Evolutionary conservation across 1,140 invertebrate species (phyloP).

Genomic region (Macrotrachela quadricornifera): DNA sequence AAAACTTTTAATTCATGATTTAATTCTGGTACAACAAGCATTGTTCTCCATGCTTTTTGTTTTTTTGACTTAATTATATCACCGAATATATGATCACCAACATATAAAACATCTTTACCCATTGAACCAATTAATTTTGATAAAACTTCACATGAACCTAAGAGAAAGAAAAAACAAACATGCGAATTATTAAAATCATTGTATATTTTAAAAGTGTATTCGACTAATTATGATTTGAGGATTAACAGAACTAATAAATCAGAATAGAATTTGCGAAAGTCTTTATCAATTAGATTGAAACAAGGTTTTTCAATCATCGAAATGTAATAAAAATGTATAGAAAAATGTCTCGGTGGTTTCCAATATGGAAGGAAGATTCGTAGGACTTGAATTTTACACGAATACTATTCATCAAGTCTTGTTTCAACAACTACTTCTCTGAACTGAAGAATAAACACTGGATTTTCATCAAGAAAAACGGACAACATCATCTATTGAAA

Average conservation of each 20-base stretch:
- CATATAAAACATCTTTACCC: slow-evolving; percentile 89
- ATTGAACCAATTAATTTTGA: slow-evolving; percentile 83
- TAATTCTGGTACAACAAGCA: slow-evolving; percentile 87
- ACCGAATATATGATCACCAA: slow-evolving; percentile 88
- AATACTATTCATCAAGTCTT: too few relatives aligned
- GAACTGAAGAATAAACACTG: too few relatives aligned
- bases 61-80: slow-evolving; percentile 98
- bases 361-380: too few relatives aligned
- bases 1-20: slow-evolving; percentile 90
- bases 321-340: too few relatives aligned
- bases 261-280: not conserved
- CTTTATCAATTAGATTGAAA: too few relatives aligned
- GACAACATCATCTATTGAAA: too few relatives aligned
- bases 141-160: slow-evolving; percentile 55
- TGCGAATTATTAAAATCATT: not conserved
- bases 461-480: too few relatives aligned
- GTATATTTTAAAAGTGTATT: slow-evolving; percentile 5
- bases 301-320: too few relatives aligned
- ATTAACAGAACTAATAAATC: not conserved
- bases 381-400: too few relatives aligned
- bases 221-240: not conserved
- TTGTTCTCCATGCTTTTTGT: slow-evolving; percentile 88
- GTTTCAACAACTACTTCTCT: too few relatives aligned
- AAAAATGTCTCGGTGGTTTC: too few relatives aligned
- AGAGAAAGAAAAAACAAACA: slow-evolving; percentile 8